phyloP scores from a whole-genome alignment of 2,113 vertebrate species.

The Xenus cinereus region DNA sequence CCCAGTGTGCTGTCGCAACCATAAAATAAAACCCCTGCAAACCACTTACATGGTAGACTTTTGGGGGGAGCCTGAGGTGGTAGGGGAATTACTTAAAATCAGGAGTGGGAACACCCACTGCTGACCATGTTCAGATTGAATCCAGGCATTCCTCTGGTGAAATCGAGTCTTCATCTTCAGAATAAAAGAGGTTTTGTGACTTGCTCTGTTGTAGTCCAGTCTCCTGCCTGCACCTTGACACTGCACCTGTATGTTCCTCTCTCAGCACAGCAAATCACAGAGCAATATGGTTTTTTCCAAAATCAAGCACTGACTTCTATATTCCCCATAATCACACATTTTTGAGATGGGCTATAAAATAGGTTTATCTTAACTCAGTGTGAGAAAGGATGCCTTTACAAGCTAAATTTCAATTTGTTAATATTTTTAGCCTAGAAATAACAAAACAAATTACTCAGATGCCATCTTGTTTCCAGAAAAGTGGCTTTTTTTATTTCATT shows the following conservation, averaged over 20 bases:
- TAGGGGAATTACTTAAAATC: neutral
- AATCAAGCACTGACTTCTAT: neutral
- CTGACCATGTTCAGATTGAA: neutral
- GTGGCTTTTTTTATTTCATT: neutral
- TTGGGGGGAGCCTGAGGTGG: rapidly evolving
- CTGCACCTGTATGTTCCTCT: neutral
- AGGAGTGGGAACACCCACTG: neutral
- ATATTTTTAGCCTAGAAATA: neutral
- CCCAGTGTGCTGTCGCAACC: neutral
- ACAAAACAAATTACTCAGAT: neutral
- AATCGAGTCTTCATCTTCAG: neutral
- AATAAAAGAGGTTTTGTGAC: neutral
- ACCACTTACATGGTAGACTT: neutral
- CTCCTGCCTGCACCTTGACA: neutral
- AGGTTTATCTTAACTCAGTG: neutral
- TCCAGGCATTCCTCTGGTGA: neutral
- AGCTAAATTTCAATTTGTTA: neutral
- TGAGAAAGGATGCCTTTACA: neutral
- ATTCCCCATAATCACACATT: neutral
- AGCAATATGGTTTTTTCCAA: neutral
- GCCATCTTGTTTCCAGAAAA: neutral
- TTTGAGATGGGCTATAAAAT: neutral
- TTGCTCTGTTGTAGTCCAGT: neutral
- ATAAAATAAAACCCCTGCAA: neutral
- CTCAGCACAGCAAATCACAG: neutral